These are phyloP conservation scores for Dasypus novemcinctus DNA, from an alignment of 2,113 vertebrate genomes.

Conservation along the genomic window DNA sequence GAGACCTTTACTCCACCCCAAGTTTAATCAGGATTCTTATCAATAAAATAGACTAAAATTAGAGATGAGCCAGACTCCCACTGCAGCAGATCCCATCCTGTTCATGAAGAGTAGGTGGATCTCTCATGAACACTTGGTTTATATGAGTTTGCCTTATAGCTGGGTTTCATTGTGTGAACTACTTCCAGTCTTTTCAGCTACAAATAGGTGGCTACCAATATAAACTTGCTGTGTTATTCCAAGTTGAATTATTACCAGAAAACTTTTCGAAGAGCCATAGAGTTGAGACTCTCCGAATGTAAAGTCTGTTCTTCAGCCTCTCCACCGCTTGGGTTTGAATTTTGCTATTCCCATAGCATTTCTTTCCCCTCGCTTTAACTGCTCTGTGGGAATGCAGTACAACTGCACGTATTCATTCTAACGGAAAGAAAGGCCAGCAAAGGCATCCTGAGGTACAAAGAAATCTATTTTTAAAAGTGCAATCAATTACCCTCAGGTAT, in stretches of 20 bases:
- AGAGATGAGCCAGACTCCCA: conserved; percentile 70
- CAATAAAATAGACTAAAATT: conserved; percentile 80
- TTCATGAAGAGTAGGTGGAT: conserved; percentile 76
- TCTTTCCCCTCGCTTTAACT: background rate
- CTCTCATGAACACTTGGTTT: conserved; percentile 79
- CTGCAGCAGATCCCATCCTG: conserved; percentile 75
- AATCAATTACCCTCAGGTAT: conserved; percentile 7
- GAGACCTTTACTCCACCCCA: conserved; percentile 74
- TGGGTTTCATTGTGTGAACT: conserved; percentile 77
- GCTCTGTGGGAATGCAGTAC: background rate
- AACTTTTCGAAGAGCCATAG: conserved; percentile 72
- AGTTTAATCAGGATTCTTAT: conserved; percentile 75
- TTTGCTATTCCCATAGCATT: conserved; percentile 57
- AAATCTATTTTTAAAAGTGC: background rate
- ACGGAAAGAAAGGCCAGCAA: background rate
- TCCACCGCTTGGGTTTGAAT: conserved; percentile 50
- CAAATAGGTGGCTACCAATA: conserved; percentile 80
- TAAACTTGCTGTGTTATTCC: conserved; percentile 75
- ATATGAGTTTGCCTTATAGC: conserved; percentile 80
- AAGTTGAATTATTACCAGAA: conserved; percentile 78
- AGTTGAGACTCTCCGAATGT: conserved; percentile 74
- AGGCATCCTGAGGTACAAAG: background rate
- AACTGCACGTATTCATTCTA: conserved; percentile 2
- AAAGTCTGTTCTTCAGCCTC: conserved; percentile 69
- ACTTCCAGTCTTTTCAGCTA: conserved; percentile 78